Conservation (phyloP, 2,888 invertebrate genomes). For the Blastobasis adustella region DNA sequence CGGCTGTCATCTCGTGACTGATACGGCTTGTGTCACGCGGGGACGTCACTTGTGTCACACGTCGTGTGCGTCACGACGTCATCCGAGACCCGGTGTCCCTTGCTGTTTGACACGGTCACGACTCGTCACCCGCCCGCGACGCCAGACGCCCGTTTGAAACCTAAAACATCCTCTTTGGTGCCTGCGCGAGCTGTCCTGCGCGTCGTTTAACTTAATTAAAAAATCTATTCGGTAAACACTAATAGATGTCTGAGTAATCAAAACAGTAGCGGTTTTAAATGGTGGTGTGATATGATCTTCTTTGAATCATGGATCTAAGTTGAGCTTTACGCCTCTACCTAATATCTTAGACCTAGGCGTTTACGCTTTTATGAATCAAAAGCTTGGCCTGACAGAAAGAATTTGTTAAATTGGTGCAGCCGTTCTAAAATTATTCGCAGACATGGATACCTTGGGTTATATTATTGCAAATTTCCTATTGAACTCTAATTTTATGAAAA, state of each 20-base stretch:
- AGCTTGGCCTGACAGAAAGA: too few species aligned
- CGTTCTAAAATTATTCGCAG: too few species aligned
- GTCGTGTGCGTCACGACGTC: conserved; percentile 10
- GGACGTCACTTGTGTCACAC: conserved; percentile 21
- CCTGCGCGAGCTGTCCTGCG: conserved; percentile 15
- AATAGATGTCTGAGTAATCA: background rate
- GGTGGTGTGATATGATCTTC: too few species aligned
- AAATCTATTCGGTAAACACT: conserved; percentile 2
- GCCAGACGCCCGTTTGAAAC: conserved; percentile 49
- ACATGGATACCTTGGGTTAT: too few species aligned
- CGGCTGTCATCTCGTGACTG: conserved; percentile 41
- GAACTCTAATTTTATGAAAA: too few species aligned
- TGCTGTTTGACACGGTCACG: conserved; percentile 48
- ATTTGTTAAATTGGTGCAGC: too few species aligned
- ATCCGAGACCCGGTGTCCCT: conserved; percentile 10
- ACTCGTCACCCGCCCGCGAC: conserved; percentile 48
- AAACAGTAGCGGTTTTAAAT: too few species aligned
- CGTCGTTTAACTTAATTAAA: conserved; percentile 24
- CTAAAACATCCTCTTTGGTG: conserved; percentile 25
- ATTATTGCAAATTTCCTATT: too few species aligned
- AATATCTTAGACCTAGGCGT: too few species aligned
- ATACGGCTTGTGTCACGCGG: conserved; percentile 31
- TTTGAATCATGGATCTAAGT: too few species aligned
- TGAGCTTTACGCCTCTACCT: too few species aligned
- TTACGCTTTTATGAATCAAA: too few species aligned